phyloP scores from a whole-genome alignment of 1,140 invertebrate species.

The Carposina sasakii region DNA sequence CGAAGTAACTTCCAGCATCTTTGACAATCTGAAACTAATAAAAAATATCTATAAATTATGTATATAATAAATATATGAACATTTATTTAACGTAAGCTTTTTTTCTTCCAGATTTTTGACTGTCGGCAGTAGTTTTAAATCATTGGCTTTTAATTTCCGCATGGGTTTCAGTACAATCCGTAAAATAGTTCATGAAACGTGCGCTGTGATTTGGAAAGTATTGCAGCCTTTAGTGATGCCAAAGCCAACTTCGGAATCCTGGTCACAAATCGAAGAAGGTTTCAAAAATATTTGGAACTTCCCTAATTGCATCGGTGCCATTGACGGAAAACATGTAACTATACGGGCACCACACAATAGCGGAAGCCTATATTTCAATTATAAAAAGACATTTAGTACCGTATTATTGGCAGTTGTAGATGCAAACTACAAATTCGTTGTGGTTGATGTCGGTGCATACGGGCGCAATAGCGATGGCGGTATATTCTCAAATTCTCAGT shows the following conservation, averaged over 20 bases:
- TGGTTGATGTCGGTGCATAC: conserved; percentile 46
- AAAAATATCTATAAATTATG: background rate
- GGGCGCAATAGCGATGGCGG: conserved; percentile 43
- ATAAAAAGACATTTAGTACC: conserved; percentile 3
- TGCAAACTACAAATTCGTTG: conserved; percentile 23
- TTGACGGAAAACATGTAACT: background rate
- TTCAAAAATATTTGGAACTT: conserved; percentile 2
- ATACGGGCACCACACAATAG: background rate
- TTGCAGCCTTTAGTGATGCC: conserved; percentile 1
- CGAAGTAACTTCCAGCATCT: background rate
- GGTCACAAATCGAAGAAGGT: background rate
- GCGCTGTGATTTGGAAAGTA: conserved; percentile 1
- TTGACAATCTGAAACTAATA: background rate
- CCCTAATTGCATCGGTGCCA: background rate
- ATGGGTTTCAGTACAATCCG: conserved; percentile 6
- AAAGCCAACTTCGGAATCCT: conserved; percentile 2
- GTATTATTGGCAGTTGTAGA: conserved; percentile 2
- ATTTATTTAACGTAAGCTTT: too few relatives aligned
- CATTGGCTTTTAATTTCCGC: background rate
- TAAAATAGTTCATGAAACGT: conserved; percentile 8
- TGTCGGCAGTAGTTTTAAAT: background rate
- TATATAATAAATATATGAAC: too few relatives aligned
- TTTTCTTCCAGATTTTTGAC: conserved; percentile 10
- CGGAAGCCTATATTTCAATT: conserved; percentile 5
- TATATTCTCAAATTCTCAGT: conserved; percentile 34